Evolutionary conservation across 2,797 vertebrate genomes (phyloP), one percentile per base, ranked within the genome.

Genomic region (Coendou prehensilis): DNA sequence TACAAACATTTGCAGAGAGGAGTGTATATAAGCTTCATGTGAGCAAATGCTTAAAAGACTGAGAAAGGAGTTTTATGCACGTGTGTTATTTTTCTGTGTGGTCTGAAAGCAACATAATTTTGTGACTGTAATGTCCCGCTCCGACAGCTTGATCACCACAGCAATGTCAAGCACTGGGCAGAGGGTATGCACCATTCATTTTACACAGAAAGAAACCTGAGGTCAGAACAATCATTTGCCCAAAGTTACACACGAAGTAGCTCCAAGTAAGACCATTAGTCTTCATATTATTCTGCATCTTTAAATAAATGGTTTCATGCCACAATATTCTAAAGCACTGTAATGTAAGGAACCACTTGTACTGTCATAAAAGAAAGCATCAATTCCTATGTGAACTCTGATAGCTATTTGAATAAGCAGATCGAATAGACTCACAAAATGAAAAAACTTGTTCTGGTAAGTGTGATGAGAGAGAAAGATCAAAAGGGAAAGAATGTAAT

Each of bases 1-100:
- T 45, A 54, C 76, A 47, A 57, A 80, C 22, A 17, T 96, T 97
- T 88, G 69, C 92, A 91, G 75, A 93, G 15, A 52, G 94, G 64
- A 45, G 59, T 28, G 64, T 75, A 18, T 18, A 75, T 57, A 47
- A 54, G 69, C 47, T 90, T 89, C 64, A 90, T 90, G 9, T 13
- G 86, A 52, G 88, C 82, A 87, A 67, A 54, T 45, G 18, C 75
- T 23, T 18, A 41, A 47, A 5, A 94, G 28, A 80, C 9, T 83
- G 71, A 2, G 2, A 61, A 78, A 76, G 52, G 2, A 0, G 22
- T 33, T 59, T 2, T 56, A 67, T 33, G 1, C n/a, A 61, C 71
- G 11, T 33, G 8, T 20, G 52, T 57, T 23, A 37, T 57, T 69
- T 61, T 81, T 30, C 71, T 54, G 23, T 30, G 23, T 2, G 81